phyloP scores from a whole-genome alignment of 1,140 invertebrate species.

The Formica selysi region DNA sequence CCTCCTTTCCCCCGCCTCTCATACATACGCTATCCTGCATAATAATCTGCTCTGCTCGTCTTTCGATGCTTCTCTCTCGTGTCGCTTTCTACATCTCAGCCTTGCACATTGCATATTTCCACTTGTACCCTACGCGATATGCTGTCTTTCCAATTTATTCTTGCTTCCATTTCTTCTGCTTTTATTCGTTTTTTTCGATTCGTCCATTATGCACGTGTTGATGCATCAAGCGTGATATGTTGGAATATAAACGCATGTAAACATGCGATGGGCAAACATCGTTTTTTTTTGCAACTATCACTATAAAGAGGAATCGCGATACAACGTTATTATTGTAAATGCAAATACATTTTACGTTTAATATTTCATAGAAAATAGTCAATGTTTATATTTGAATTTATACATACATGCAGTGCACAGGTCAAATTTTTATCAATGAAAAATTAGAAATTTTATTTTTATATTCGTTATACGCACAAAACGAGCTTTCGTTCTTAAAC shows the following conservation, averaged over 20 bases:
- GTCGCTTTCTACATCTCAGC: not conserved
- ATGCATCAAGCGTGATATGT: not conserved
- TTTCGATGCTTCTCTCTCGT: not conserved
- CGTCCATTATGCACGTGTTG: not conserved
- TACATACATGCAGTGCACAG: too few relatives aligned
- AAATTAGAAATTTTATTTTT: not conserved
- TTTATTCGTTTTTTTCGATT: conserved; percentile 11
- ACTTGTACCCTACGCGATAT: not conserved
- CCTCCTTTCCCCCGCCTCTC: not conserved
- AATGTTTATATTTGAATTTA: not conserved
- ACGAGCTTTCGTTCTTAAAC: not conserved
- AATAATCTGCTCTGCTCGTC: conserved; percentile 49
- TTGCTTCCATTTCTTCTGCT: not conserved
- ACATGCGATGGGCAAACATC: not conserved
- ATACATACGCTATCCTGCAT: conserved; percentile 40
- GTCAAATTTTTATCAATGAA: not conserved
- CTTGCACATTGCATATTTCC: conserved; percentile 4
- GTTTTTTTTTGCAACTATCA: not conserved
- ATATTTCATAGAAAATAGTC: not conserved
- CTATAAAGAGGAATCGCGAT: not conserved
- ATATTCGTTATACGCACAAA: not conserved
- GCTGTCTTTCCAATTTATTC: conserved; percentile 13
- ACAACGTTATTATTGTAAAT: conserved; percentile 8
- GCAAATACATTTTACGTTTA: conserved; percentile 49
- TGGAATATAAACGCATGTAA: not conserved